Conservation (phyloP, 2,888 invertebrate genomes). For the Oxycera nigricornis region DNA sequence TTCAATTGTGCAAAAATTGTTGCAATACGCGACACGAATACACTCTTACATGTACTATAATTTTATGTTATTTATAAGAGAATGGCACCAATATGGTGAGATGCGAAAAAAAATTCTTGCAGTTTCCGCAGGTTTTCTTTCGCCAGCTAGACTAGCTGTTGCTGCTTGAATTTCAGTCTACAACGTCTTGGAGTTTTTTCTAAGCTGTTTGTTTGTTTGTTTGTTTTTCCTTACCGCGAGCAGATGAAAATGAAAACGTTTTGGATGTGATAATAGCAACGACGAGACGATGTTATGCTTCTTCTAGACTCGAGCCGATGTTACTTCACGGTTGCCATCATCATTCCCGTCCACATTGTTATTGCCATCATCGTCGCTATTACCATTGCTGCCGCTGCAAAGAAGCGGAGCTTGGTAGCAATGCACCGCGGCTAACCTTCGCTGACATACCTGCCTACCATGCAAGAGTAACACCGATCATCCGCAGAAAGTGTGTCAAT, state of each 20-base stretch:
- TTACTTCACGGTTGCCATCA: conserved; percentile 13
- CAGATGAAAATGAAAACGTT: conserved; percentile 15
- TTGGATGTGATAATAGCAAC: conserved; percentile 21
- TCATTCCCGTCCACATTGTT: background rate
- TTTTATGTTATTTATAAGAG: conserved; percentile 12
- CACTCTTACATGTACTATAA: background rate
- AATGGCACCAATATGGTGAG: background rate
- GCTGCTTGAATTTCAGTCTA: background rate
- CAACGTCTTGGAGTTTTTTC: background rate
- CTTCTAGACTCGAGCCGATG: background rate
- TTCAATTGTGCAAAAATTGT: conserved; percentile 10
- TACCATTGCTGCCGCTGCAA: background rate
- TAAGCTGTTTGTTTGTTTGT: background rate
- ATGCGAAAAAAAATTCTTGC: background rate
- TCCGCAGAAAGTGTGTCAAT: conserved; percentile 38
- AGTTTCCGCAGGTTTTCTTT: background rate
- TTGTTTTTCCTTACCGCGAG: background rate
- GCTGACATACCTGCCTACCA: conserved; percentile 10
- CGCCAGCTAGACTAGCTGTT: background rate
- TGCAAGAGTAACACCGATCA: conserved; percentile 40
- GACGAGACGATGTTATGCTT: background rate
- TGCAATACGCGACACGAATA: background rate
- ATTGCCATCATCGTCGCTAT: background rate
- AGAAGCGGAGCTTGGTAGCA: background rate
- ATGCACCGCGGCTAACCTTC: conserved; percentile 26